phyloP scores from a whole-genome alignment of 2,888 invertebrate genomes.

The Teinopalpus imperialis region DNA sequence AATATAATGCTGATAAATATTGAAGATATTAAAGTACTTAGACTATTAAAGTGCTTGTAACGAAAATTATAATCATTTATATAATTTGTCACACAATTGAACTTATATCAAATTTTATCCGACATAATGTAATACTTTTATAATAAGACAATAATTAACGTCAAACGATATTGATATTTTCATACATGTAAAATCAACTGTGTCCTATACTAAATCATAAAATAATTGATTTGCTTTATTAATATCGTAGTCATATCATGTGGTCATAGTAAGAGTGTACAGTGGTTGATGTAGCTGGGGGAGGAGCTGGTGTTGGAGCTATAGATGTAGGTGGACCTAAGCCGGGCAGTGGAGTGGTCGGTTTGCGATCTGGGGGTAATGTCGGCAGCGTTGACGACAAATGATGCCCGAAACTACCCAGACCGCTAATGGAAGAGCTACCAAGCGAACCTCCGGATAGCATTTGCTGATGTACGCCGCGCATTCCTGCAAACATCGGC shows the following conservation, averaged over 20 bases:
- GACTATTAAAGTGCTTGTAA: too few species aligned
- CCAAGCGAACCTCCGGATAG: conserved; percentile 49
- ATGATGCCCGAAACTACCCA: conserved; percentile 56
- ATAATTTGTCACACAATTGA: too few species aligned
- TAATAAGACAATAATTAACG: too few species aligned
- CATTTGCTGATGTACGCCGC: conserved; percentile 71
- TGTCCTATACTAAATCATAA: background rate
- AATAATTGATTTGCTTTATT: background rate
- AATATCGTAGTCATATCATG: conserved; percentile 34
- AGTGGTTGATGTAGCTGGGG: conserved; percentile 64
- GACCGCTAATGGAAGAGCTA: conserved; percentile 53
- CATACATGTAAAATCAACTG: background rate
- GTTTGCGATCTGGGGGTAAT: conserved; percentile 81
- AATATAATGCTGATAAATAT: too few species aligned
- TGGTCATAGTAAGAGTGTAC: conserved; percentile 62
- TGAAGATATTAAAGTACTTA: too few species aligned
- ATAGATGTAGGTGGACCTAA: conserved; percentile 63
- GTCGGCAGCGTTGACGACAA: conserved; percentile 63
- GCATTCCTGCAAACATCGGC: conserved; percentile 69
- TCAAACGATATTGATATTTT: background rate
- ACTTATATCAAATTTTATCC: too few species aligned
- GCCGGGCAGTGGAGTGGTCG: conserved; percentile 79
- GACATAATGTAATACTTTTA: too few species aligned
- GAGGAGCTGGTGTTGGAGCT: conserved; percentile 47
- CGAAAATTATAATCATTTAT: too few species aligned